phyloP scores from a whole-genome alignment of 2,797 vertebrate genomes.

The Typhlichthys eigenmanni region DNA sequence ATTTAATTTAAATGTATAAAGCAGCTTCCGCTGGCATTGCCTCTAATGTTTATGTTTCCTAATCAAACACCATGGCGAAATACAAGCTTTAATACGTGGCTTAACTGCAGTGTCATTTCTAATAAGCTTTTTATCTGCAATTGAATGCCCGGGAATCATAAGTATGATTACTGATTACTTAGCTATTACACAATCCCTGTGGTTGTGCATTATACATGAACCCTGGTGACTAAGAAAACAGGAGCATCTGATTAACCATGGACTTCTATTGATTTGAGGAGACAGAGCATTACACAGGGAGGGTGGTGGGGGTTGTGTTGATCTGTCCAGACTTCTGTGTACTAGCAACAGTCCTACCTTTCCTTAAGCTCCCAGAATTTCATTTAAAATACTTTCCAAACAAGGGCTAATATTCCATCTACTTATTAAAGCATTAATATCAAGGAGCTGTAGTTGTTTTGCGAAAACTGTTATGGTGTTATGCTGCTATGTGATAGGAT shows the following conservation, averaged over 20 bases:
- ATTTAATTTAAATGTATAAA: conserved; percentile 3
- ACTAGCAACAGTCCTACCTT: background rate
- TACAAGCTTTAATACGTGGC: background rate
- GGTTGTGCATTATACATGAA: conserved; percentile 11
- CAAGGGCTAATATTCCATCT: no score
- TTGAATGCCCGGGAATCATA: conserved; percentile 18
- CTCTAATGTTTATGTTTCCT: background rate
- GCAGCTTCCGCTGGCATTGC: background rate
- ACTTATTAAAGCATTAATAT: conserved; percentile 8
- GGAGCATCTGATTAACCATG: background rate
- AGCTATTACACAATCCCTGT: conserved; percentile 20
- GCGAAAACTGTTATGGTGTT: background rate
- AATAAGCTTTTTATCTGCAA: conserved; percentile 12
- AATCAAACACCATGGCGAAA: conserved; percentile 4
- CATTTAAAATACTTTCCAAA: background rate
- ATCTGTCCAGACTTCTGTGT: conserved; percentile 4
- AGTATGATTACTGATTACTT: conserved; percentile 25
- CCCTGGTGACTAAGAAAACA: conserved; percentile 7
- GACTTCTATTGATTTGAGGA: conserved; percentile 16
- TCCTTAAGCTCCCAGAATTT: conserved; percentile 10
- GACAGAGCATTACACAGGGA: background rate
- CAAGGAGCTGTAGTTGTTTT: conserved; percentile 1
- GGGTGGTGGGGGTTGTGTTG: conserved; percentile 1
- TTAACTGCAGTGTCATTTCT: conserved; percentile 12
- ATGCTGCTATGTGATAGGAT: background rate